Evolutionary conservation across 1,140 invertebrate genomes (phyloP).

Genomic region (Euschistus heros): DNA sequence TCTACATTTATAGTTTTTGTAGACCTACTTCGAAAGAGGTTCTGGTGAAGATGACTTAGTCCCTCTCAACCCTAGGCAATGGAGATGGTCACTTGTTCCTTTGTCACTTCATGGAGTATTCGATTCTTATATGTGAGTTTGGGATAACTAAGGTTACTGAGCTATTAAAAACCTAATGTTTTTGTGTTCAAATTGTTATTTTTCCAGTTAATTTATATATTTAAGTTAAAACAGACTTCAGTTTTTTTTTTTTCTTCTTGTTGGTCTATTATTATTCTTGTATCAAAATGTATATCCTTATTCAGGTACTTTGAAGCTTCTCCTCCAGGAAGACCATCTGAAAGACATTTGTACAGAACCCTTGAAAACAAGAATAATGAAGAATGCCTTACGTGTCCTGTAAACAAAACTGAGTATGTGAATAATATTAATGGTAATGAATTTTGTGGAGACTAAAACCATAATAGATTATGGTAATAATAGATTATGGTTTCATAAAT

Average conservation of each 20-base stretch:
- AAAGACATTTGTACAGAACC: constrained; percentile 55
- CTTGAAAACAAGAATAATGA: constrained; percentile 27
- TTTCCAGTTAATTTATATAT: too few species aligned
- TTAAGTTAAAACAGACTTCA: too few species aligned
- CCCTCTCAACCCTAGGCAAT: not conserved
- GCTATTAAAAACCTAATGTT: not conserved
- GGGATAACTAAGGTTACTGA: not conserved
- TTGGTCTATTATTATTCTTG: too few species aligned
- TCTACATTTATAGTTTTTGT: not conserved
- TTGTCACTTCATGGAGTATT: constrained; percentile 5
- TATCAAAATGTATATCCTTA: too few species aligned
- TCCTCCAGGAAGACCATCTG: constrained; percentile 50
- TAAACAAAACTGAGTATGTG: not conserved
- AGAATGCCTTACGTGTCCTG: constrained; percentile 29
- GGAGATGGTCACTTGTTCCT: constrained; percentile 6
- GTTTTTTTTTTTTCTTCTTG: too few species aligned
- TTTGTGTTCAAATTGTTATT: too few species aligned
- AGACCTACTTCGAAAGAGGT: not conserved
- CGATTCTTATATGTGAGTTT: constrained; percentile 4
- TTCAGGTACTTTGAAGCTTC: constrained; percentile 52
- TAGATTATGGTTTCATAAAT: too few species aligned
- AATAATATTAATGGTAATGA: too few species aligned
- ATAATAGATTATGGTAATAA: too few species aligned
- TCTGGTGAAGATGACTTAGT: constrained; percentile 7
- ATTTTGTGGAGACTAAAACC: too few species aligned